Conservation (phyloP, 2,113 vertebrate species). For the Cololabis saira region DNA sequence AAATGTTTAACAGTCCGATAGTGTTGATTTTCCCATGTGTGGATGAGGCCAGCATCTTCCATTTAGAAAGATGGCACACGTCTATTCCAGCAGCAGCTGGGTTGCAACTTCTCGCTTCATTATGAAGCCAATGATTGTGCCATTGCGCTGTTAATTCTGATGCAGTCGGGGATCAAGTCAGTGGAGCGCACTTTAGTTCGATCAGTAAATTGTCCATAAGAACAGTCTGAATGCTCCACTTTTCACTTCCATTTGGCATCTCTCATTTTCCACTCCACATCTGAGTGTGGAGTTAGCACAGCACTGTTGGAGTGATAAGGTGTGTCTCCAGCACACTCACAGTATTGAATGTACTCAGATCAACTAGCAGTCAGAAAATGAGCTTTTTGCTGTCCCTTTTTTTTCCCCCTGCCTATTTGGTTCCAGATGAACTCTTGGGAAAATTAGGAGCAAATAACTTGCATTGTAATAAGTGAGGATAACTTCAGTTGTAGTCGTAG, state of each 20-base stretch:
- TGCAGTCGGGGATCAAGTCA: constrained; percentile 47
- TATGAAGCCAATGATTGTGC: constrained; percentile 45
- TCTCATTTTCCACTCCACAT: neutral
- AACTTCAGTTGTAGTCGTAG: too few species aligned
- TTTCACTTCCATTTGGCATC: constrained; percentile 20
- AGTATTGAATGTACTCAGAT: constrained; percentile 1
- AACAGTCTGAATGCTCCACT: constrained; percentile 26
- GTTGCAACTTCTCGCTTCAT: constrained; percentile 48
- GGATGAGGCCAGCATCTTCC: constrained; percentile 31
- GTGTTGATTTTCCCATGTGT: constrained; percentile 32
- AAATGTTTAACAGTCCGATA: constrained; percentile 17
- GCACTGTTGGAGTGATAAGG: neutral
- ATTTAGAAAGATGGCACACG: constrained; percentile 35
- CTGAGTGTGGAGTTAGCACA: constrained; percentile 4
- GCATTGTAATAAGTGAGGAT: too few species aligned
- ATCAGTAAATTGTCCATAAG: constrained; percentile 53
- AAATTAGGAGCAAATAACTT: neutral
- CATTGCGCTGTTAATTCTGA: constrained; percentile 41
- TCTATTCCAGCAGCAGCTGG: constrained; percentile 44
- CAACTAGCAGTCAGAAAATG: neutral
- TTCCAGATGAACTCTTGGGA: neutral
- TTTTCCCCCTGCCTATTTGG: neutral
- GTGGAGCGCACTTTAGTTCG: constrained; percentile 43
- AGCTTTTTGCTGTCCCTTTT: neutral
- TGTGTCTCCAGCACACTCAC: neutral